Evolutionary conservation across 2,113 vertebrate genomes (phyloP), one percentile per base, ranked within the genome.

Genomic region (Emydura subglobosa): DNA sequence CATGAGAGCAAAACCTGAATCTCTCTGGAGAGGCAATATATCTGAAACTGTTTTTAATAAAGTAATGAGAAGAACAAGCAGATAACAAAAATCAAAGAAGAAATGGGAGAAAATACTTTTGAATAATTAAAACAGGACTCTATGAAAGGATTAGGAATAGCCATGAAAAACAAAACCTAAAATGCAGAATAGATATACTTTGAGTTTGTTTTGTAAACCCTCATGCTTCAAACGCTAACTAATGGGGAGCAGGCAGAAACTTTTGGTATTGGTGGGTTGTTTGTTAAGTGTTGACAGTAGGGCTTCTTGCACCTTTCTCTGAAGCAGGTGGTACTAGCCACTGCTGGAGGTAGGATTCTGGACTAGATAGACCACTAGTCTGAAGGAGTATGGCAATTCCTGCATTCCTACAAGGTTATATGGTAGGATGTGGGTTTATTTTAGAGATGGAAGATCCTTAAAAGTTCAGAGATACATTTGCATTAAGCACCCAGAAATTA

Each of bases 381-480:
- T 89, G 22, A 72, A 24, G 12, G 68, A n/a, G 29, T 86, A 44
- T 94, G 84, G 31, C 82, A 76, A 13, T 96, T 95, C 27, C 84
- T 68, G 51, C 31, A 39, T 78, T 94, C 87, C 82, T 91, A 90
- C 44, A 82, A 94, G 55, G 96, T 94, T 93, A 84, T 27, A 50
- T 82, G 44, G 49, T 53, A 89, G 88, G 94, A 96, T 94, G 90
- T n/a, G 87, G 83, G 80, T 47, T 95, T 95, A 84, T 44, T 65
- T 86, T 51, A 82, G 81, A 57, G 57, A 84, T 89, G 78, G 91
- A 86, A 81, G 93, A 89, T 78, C 8, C 51, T 93, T 96, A 90
- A 96, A 86, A 94, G 92, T 50, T 92, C 87, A 50, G n/a, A 89
- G 44, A 42, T 72, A 89, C 68, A 82, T 21, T 87, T 94, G 85